Conservation (phyloP, 2,797 vertebrate species). For the Enteromius trimaculatus region DNA sequence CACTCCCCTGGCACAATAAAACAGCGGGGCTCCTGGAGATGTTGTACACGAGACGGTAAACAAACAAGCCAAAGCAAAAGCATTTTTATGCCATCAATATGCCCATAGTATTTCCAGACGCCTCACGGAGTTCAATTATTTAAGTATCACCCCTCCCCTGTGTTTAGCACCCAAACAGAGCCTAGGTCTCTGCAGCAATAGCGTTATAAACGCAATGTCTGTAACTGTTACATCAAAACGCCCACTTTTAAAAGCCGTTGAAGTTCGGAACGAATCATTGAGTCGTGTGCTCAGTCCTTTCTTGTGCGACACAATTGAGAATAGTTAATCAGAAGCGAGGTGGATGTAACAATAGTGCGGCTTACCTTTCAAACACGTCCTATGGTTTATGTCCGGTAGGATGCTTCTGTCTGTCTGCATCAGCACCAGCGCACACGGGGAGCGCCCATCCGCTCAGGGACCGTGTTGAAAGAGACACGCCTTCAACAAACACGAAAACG, state of each 20-base stretch:
- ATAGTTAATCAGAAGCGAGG: neutral
- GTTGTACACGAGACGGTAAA: conserved; percentile 19
- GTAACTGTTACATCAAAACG: conserved; percentile 60
- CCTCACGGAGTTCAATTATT: neutral
- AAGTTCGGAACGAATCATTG: conserved; percentile 70
- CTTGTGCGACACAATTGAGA: too few species aligned
- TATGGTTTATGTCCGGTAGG: conserved; percentile 65
- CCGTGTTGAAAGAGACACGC: conserved; percentile 74
- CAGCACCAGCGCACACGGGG: conserved; percentile 76
- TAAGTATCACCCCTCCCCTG: neutral
- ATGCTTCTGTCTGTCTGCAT: conserved; percentile 68
- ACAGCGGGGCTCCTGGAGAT: neutral
- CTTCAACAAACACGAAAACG: conserved; percentile 22
- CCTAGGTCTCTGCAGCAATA: conserved; percentile 31
- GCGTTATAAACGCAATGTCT: conserved; percentile 17
- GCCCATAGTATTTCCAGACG: neutral
- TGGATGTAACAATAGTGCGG: conserved; percentile 12
- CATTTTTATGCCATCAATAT: neutral
- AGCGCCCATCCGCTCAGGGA: conserved; percentile 78
- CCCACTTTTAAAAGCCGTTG: conserved; percentile 66
- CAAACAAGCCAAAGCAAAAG: conserved; percentile 32
- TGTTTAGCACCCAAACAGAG: conserved; percentile 4
- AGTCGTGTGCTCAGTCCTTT: neutral
- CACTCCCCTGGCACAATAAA: conserved; percentile 21
- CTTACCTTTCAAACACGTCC: conserved; percentile 72